Conservation (phyloP, 2,797 vertebrate genomes). For the Coluber constrictor region DNA sequence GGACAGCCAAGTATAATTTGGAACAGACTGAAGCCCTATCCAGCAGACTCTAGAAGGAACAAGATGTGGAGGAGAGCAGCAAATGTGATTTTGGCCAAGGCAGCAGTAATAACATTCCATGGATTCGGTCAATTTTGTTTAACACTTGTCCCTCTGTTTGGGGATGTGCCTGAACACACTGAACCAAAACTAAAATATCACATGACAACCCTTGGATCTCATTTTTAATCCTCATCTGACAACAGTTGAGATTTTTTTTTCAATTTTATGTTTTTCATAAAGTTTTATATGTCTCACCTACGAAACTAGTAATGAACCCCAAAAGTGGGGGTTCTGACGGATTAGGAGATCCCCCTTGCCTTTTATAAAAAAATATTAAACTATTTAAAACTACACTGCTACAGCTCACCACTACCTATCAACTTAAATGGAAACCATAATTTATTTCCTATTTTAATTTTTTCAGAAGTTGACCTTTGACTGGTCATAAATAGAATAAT, state of each 20-base stretch:
- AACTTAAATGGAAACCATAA: background rate
- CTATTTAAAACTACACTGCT: background rate
- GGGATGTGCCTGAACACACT: background rate
- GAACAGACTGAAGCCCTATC: background rate
- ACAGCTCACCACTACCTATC: background rate
- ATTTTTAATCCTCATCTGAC: background rate
- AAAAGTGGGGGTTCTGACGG: background rate
- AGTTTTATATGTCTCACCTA: background rate
- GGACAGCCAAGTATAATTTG: constrained; percentile 22
- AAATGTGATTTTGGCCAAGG: constrained; percentile 12
- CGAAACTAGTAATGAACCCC: background rate
- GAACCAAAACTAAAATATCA: constrained; percentile 1
- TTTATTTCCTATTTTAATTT: background rate
- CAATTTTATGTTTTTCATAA: background rate
- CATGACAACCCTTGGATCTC: background rate
- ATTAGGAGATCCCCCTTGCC: background rate
- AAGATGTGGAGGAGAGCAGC: background rate
- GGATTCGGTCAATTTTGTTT: background rate
- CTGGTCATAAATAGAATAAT: background rate
- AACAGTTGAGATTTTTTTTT: background rate
- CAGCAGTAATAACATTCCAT: constrained; percentile 2
- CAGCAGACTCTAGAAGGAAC: background rate
- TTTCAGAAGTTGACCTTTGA: background rate
- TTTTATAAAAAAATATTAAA: background rate
- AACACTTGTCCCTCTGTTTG: background rate